Evolutionary conservation across 2,797 vertebrate genomes (phyloP).

Genomic region (Gymnopithys bicolor): DNA sequence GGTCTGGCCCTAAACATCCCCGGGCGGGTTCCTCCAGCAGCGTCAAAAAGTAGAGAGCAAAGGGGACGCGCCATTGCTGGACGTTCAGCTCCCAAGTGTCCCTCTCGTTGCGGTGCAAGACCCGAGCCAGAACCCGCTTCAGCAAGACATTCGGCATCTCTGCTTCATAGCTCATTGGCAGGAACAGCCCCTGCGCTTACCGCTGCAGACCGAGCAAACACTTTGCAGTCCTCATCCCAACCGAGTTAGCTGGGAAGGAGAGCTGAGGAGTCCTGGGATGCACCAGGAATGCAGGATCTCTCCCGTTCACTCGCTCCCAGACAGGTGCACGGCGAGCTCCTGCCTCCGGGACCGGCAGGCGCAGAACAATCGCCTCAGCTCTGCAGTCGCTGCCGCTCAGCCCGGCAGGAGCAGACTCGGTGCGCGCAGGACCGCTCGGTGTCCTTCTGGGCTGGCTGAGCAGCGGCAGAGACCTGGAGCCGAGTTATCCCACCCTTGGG

Average conservation of each 20-base stretch:
- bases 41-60: not conserved
- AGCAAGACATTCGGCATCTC: not conserved
- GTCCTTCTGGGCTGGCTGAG: constrained; percentile 18
- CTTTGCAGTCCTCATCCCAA: not conserved
- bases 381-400: constrained; percentile 8
- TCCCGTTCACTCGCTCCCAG: not conserved
- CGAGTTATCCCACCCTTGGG: not conserved
- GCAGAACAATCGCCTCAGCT: not conserved
- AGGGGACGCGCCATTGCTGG: not conserved
- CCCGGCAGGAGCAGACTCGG: not conserved
- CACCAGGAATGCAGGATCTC: not conserved
- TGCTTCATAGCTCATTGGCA: not conserved
- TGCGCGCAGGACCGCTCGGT: not conserved
- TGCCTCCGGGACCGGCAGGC: not conserved
- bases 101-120: not conserved
- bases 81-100: not conserved
- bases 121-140: not conserved
- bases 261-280: not conserved
- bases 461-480: not conserved
- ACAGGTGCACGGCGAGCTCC: constrained; percentile 1
- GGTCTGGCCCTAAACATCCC: not conserved
- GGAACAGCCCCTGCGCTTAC: not conserved
- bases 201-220: not conserved
- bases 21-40: not conserved
- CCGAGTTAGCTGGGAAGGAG: not conserved